Evolutionary conservation across 2,888 invertebrate genomes (phyloP).

Genomic region (Augochlorella aurata): DNA sequence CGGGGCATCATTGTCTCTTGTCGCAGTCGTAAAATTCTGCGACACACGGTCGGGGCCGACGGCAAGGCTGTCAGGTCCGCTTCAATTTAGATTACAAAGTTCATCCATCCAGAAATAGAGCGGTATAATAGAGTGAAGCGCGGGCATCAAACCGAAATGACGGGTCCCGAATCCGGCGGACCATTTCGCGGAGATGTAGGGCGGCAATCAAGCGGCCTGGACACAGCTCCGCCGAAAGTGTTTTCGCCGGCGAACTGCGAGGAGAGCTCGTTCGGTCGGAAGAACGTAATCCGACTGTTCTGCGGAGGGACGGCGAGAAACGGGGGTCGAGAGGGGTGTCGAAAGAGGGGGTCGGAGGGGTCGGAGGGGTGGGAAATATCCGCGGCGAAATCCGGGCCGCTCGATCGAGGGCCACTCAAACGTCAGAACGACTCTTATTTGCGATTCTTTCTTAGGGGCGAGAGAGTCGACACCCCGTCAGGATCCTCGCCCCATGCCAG

Average conservation of each 20-base stretch:
- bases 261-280: conserved; percentile 52
- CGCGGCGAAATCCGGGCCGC: conserved; percentile 71
- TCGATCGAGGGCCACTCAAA: conserved; percentile 69
- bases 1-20: not conserved
- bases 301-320: no score
- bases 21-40: not conserved
- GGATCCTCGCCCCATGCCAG: conserved; percentile 43
- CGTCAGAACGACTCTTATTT: conserved; percentile 72
- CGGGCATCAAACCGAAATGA: conserved; percentile 22
- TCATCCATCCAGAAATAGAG: not conserved
- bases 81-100: conserved; percentile 2
- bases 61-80: not conserved
- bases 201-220: conserved; percentile 28
- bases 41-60: not conserved
- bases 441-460: conserved; percentile 71
- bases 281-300: conserved; percentile 50
- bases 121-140: not conserved
- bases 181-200: conserved; percentile 18
- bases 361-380: conserved; percentile 53
- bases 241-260: conserved; percentile 38
- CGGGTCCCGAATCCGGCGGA: conserved; percentile 8
- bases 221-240: conserved; percentile 17
- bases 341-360: not conserved
- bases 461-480: conserved; percentile 62
- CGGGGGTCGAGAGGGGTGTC: no score